Conservation (phyloP, 2,113 vertebrate species). For the Gymnarchus niloticus region DNA sequence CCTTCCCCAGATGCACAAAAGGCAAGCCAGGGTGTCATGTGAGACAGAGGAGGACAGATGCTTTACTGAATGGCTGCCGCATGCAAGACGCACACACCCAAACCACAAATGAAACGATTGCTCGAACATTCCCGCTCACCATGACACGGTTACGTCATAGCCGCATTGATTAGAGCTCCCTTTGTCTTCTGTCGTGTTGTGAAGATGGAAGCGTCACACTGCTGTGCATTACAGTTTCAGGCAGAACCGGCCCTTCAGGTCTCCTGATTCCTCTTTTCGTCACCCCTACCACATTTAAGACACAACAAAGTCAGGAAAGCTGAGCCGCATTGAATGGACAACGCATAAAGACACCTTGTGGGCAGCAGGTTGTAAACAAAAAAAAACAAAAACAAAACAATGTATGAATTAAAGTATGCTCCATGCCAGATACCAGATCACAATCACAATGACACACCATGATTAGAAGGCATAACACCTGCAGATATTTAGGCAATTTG, state of each 20-base stretch:
- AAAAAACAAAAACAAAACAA: not conserved
- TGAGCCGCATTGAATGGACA: not conserved
- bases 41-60: not conserved
- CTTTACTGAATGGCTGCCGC: not conserved
- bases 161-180: not conserved
- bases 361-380: not conserved
- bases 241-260: slow-evolving; percentile 23
- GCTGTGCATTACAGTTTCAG: not conserved
- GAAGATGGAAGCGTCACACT: not conserved
- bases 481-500: no score
- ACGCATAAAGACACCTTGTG: not conserved
- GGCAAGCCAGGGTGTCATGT: not conserved
- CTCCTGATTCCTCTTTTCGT: not conserved
- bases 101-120: not conserved
- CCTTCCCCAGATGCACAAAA: not conserved
- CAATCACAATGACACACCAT: not conserved
- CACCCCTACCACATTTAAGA: slow-evolving; percentile 10
- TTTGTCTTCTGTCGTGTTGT: not conserved
- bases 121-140: slow-evolving; percentile 5
- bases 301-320: slow-evolving; percentile 3
- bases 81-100: not conserved
- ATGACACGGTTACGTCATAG: not conserved
- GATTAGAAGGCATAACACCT: not conserved
- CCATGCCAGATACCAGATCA: not conserved
- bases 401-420: not conserved